These are phyloP conservation scores for Larimichthys polyactis DNA, from an alignment of 2,113 vertebrate genomes.

Conservation along the genomic window DNA sequence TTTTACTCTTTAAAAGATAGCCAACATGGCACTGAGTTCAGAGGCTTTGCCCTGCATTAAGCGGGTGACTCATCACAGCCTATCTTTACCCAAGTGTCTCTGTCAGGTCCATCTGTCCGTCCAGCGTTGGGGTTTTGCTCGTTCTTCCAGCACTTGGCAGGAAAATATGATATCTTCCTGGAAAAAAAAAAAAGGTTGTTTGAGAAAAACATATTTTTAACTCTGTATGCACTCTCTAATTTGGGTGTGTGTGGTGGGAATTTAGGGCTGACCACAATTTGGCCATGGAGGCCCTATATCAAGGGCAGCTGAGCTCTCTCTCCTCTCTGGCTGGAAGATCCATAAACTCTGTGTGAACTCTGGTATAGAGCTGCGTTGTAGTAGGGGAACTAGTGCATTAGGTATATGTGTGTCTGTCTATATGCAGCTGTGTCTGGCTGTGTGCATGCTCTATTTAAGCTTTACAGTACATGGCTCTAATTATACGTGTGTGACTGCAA, in stretches of 20 bases:
- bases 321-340: slow-evolving; percentile 53
- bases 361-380: slow-evolving; percentile 36
- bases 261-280: slow-evolving; percentile 72
- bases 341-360: slow-evolving; percentile 76
- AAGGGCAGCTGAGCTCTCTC: slow-evolving; percentile 66
- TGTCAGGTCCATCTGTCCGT: slow-evolving; percentile 54
- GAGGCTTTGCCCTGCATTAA: slow-evolving; percentile 26
- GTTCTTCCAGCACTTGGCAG: slow-evolving; percentile 69
- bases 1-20: slow-evolving; percentile 51
- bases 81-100: slow-evolving; percentile 64
- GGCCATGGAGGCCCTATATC: slow-evolving; percentile 68
- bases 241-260: slow-evolving; percentile 76
- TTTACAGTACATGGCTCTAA: slow-evolving; percentile 16
- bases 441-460: slow-evolving; percentile 55
- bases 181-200: slow-evolving; percentile 47
- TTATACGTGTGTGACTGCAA: slow-evolving; percentile 32
- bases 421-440: slow-evolving; percentile 40
- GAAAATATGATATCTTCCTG: slow-evolving; percentile 69
- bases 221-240: slow-evolving; percentile 79
- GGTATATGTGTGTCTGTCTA: slow-evolving; percentile 36
- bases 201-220: slow-evolving; percentile 72
- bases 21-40: slow-evolving; percentile 60
- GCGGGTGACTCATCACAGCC: slow-evolving; percentile 67
- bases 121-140: slow-evolving; percentile 63
- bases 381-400: slow-evolving; percentile 16